Percentiles rank a stretch among this genome's conserved stretches.
phyloP scores from a whole-genome alignment of 2,113 vertebrate species.

The Pollachius pollachius region DNA sequence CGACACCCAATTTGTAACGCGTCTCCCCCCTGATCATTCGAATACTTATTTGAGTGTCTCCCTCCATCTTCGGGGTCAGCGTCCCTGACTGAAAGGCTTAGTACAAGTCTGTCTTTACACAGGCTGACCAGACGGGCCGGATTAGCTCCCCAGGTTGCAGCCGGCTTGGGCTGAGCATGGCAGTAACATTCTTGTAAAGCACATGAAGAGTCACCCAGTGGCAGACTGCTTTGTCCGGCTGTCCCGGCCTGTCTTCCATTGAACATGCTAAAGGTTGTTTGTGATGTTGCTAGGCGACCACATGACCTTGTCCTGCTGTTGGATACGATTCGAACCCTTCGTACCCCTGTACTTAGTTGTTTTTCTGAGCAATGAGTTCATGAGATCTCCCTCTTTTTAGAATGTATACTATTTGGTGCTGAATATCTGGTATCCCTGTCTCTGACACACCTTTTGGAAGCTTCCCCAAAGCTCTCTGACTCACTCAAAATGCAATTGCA shows the following conservation, averaged over 20 bases:
- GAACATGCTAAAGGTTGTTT: conserved; percentile 15
- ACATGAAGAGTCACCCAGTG: conserved; percentile 18
- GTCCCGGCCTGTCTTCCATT: neutral
- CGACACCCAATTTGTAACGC: neutral
- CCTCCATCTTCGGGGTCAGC: neutral
- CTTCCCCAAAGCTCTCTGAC: neutral
- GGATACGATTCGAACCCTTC: neutral
- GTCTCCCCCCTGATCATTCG: neutral
- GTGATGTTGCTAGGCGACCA: conserved; percentile 36
- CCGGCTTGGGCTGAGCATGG: neutral
- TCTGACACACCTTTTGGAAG: conserved; percentile 2
- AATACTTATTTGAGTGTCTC: neutral
- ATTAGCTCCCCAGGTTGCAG: neutral
- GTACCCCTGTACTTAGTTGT: neutral
- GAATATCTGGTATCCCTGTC: neutral
- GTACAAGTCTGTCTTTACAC: neutral
- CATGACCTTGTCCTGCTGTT: conserved; percentile 47
- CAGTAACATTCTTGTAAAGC: neutral
- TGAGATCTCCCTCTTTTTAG: too few relatives aligned
- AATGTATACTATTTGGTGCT: neutral
- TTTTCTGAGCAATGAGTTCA: too few relatives aligned
- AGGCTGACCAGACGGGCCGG: neutral
- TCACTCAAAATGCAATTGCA: conserved; percentile 4
- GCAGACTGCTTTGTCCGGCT: conserved; percentile 13
- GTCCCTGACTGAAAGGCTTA: neutral